Percentiles rank a stretch among this genome's conserved stretches.
Evolutionary conservation across 2,797 vertebrate genomes (phyloP).

Genomic region (Myripristis jacobus): DNA sequence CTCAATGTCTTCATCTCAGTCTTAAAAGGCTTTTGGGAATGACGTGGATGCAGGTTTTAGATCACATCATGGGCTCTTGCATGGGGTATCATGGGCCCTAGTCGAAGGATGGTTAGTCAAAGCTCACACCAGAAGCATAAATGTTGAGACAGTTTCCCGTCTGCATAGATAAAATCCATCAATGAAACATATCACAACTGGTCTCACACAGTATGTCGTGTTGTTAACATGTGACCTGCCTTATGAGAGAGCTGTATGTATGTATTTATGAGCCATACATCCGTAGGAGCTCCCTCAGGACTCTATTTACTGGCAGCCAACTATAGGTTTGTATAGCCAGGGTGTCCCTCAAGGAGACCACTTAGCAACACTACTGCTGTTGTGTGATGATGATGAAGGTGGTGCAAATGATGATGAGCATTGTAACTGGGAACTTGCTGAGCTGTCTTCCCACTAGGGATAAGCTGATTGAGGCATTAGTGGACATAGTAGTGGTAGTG

Average conservation of each 20-base stretch:
- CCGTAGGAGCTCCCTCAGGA: slow-evolving; percentile 19
- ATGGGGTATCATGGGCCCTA: background rate
- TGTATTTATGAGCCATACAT: background rate
- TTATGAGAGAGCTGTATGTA: background rate
- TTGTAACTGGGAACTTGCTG: slow-evolving; percentile 48
- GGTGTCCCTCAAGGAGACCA: slow-evolving; percentile 47
- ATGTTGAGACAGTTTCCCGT: background rate
- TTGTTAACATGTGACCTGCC: slow-evolving; percentile 16
- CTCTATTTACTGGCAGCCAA: slow-evolving; percentile 31
- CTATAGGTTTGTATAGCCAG: slow-evolving; percentile 5
- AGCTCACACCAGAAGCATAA: background rate
- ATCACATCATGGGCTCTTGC: background rate
- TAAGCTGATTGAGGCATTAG: slow-evolving; percentile 20
- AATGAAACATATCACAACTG: background rate
- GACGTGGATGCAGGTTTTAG: background rate
- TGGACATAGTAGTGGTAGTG: background rate
- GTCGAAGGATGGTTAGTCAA: no score
- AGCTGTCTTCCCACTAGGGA: slow-evolving; percentile 33
- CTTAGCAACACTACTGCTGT: slow-evolving; percentile 46
- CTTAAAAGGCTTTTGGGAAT: no score
- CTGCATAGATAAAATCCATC: background rate
- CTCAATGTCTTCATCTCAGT: no score
- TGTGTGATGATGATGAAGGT: slow-evolving; percentile 52
- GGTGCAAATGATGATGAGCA: slow-evolving; percentile 60
- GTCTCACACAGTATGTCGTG: background rate